phyloP scores from a whole-genome alignment of 2,888 invertebrate species.

The Glyphotaelius pellucidus region DNA sequence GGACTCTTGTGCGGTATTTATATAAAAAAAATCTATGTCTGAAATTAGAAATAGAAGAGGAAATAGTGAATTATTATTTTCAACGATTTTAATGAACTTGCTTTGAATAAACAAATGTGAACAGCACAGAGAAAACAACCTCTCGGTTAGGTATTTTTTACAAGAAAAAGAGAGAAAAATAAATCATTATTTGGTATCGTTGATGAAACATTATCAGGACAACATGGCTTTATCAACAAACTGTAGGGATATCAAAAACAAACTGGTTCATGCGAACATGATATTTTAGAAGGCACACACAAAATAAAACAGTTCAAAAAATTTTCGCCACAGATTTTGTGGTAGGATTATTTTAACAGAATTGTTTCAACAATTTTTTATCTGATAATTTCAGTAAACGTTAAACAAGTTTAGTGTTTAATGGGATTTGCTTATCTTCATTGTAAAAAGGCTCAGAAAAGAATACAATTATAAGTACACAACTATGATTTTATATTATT shows the following conservation, averaged over 20 bases:
- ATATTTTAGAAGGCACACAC: neutral
- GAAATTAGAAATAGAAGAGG: no score
- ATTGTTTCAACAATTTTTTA: neutral
- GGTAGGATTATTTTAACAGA: neutral
- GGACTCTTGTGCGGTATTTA: no score
- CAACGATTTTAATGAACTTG: no score
- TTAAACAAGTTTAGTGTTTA: neutral
- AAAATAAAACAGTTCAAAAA: neutral
- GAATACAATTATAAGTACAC: neutral
- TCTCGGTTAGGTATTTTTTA: no score
- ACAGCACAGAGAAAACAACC: no score
- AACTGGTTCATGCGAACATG: neutral
- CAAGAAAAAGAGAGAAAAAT: neutral
- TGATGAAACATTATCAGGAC: neutral
- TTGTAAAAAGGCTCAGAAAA: neutral
- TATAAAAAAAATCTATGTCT: no score
- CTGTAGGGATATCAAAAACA: neutral
- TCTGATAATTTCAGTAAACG: neutral
- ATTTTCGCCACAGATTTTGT: neutral
- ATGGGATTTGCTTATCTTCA: neutral
- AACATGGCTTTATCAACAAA: constrained; percentile 11
- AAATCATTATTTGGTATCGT: neutral
- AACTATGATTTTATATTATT: neutral
- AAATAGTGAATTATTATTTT: no score
- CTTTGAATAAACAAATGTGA: no score